A percentile compares a stretch with the other conserved stretches of the same genome.
phyloP scores from a whole-genome alignment of 2,888 invertebrate genomes.

The Heliothis peltigera region DNA sequence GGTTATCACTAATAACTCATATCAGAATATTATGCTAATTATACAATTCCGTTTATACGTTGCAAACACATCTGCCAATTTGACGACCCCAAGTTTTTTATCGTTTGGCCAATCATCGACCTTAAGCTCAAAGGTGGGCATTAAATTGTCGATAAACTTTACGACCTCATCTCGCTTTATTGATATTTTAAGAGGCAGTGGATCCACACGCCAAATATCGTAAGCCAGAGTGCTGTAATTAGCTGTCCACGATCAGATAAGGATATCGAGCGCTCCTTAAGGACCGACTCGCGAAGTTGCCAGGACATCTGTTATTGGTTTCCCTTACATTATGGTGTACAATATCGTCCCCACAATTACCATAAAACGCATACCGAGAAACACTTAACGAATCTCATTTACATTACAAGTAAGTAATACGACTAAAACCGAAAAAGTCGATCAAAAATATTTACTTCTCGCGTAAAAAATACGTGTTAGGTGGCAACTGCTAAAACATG shows the following conservation, averaged over 20 bases:
- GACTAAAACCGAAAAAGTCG: slow-evolving; percentile 42
- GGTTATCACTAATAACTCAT: slow-evolving; percentile 12
- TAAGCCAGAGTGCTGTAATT: slow-evolving; percentile 65
- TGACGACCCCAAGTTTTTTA: slow-evolving; percentile 45
- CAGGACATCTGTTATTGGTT: slow-evolving; percentile 41
- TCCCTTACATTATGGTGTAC: slow-evolving; percentile 30
- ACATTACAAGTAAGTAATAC: slow-evolving; percentile 47
- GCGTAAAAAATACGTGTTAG: slow-evolving; percentile 27
- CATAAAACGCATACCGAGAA: slow-evolving; percentile 55
- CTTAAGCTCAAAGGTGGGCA: slow-evolving; percentile 61
- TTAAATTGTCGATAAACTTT: slow-evolving; percentile 75
- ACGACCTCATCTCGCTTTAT: slow-evolving; percentile 68
- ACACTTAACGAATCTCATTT: slow-evolving; percentile 51
- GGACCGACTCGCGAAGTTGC: slow-evolving; percentile 17
- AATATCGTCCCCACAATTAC: slow-evolving; percentile 53
- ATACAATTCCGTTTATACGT: neutral
- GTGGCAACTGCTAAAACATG: slow-evolving; percentile 33
- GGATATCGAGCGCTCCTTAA: slow-evolving; percentile 23
- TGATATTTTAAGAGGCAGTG: slow-evolving; percentile 64
- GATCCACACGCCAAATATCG: slow-evolving; percentile 57
- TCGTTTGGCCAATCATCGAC: slow-evolving; percentile 53
- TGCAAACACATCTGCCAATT: slow-evolving; percentile 10
- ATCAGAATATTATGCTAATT: slow-evolving; percentile 5
- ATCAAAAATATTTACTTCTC: slow-evolving; percentile 39
- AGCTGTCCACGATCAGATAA: slow-evolving; percentile 44